Evolutionary conservation across 2,888 invertebrate species (phyloP).

Genomic region (Pyrrhosoma nymphula): DNA sequence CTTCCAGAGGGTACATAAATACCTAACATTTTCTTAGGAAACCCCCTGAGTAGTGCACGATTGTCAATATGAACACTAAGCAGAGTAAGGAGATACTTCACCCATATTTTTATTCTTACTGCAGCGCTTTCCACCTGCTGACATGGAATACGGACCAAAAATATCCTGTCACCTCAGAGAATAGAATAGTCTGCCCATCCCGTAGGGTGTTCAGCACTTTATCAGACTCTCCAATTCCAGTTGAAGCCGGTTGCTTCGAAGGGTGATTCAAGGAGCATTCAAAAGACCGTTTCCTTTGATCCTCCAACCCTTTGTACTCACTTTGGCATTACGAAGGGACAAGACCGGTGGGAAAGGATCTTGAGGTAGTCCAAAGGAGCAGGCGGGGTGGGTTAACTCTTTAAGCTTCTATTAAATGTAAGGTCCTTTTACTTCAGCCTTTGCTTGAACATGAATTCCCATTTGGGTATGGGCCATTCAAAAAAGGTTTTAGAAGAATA

Average conservation of each 20-base stretch:
- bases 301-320: neutral
- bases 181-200: neutral
- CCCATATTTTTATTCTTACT: too few relatives aligned
- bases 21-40: too few relatives aligned
- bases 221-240: neutral
- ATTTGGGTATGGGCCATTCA: too few relatives aligned
- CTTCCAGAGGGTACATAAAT: too few relatives aligned
- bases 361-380: neutral
- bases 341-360: neutral
- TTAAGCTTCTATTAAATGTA: neutral
- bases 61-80: too few relatives aligned
- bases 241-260: neutral
- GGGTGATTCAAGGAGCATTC: neutral
- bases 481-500: too few relatives aligned
- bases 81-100: too few relatives aligned
- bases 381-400: neutral
- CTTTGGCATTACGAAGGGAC: neutral
- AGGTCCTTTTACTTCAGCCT: neutral
- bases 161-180: neutral
- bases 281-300: neutral
- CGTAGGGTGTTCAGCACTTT: neutral
- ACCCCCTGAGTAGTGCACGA: too few relatives aligned
- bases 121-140: too few relatives aligned
- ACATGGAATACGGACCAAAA: too few relatives aligned
- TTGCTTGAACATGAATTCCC: neutral